Evolutionary conservation across 1,140 invertebrate genomes (phyloP), one percentile per base, ranked within the genome.

Genomic region (Listronotus bonariensis): DNA sequence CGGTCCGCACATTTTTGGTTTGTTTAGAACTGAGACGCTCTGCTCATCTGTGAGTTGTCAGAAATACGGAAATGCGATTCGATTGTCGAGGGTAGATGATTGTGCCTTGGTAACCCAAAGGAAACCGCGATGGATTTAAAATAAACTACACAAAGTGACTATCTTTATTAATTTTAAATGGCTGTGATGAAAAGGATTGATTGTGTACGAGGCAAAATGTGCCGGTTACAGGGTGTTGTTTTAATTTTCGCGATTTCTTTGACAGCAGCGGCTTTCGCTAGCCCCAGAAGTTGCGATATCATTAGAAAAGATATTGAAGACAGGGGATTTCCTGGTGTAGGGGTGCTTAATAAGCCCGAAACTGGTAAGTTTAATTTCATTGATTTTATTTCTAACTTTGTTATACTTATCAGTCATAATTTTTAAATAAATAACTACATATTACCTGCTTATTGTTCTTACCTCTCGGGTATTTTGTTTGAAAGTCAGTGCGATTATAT

Each of bases 111-210:
- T 51, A 68, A 64, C 60, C 46, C 34, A n/a, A 32, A 40, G 54
- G 42, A 57, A 36, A 45, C 46, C 65, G 65, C 52, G 65, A 68
- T 68, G 65, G 54, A 46, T 59, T 43, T 49, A 18, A 56, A 51
- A 8, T 67, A 67, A 53, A 53, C 11, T 7, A 15, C 17, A 11
- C 26, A 45, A 52, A 55, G 43, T 48, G 51, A 32, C 55, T 20
- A 56, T 64, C 20, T 55, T 41, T 15, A 40, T 40, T 41, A 38
- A 20, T 43, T 55, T n/a, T 45, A 43, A 53, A 63, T 69, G 68
- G 68, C 68, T 69, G 68, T 69, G 68, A 69, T 64, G 42, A 34
- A 65, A 18, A 65, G 54, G 46, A 61, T 61, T 63, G 58, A 59
- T 63, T 32, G 63, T 68, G 57, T 54, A 15, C 51, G 42, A 58